Evolutionary conservation across 1,140 invertebrate species (phyloP), one percentile per base, ranked within the genome.

Genomic region (Papilio polytes): DNA sequence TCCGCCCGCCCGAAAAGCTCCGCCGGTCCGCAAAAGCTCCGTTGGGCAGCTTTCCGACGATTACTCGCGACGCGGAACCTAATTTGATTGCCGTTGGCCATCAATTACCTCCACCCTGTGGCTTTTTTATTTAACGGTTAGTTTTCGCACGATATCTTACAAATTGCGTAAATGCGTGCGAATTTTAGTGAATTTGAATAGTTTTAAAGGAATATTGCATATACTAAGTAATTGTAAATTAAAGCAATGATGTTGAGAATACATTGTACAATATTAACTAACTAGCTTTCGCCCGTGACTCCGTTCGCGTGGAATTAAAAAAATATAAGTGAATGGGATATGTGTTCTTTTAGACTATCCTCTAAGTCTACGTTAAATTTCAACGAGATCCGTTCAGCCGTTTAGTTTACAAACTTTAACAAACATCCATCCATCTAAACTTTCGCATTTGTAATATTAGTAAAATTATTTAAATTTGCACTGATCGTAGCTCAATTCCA

Each of bases 41-140:
- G 89, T 89, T 90, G 88, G 89, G 88, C 88, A 89, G 90, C 91
- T 92, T 92, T 92, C 89, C 91, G 92, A 87, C 89, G 91, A 94
- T 94, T 93, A 94, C 88, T 85, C 88, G 86, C 91, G 91, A 90
- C 91, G 89, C 86, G 86, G 84, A 86, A 84, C 88, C 90, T 94
- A 94, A 94, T 94, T 94, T 94, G 93, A 94, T 94, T 93, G 91
- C 90, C 89, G 84, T 87, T 87, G 87, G 87, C 89, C 89, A 92
- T 93, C 91, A 91, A 92, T 92, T 92, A 91, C 90, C 90, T 87
- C 84, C 84, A 78, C 88, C 86, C 88, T 88, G 85, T 87, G 86
- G 88, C 86, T 89, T 94, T 76, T 91, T 93, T 94, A 94, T 93
- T 92, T 90, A 92, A 87, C 86, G 85, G 80, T 78, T 78, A 66